Evolutionary conservation across 2,113 vertebrate genomes (phyloP).

Genomic region (Anoplopoma fimbria): DNA sequence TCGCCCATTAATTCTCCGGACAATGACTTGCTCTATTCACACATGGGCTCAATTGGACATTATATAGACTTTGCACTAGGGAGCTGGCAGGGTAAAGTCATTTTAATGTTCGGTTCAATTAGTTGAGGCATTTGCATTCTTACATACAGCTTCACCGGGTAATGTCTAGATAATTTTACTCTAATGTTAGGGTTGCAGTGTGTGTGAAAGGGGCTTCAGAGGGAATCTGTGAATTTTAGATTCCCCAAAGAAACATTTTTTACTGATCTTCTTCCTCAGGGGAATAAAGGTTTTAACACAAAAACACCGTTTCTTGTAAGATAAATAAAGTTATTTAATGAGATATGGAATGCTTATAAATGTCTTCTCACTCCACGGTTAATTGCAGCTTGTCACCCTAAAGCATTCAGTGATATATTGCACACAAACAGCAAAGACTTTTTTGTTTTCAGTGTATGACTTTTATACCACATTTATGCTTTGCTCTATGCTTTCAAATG

Average conservation of each 20-base stretch:
- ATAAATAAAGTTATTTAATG: conserved; percentile 84
- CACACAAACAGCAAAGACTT: conserved; percentile 44
- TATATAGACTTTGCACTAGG: neutral
- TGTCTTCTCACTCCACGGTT: conserved; percentile 75
- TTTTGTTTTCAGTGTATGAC: conserved; percentile 55
- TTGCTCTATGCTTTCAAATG: conserved; percentile 53
- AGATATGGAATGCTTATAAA: conserved; percentile 81
- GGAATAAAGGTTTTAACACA: conserved; percentile 19
- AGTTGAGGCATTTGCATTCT: neutral
- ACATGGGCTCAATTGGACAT: neutral
- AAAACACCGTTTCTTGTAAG: conserved; percentile 61
- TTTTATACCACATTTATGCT: conserved; percentile 58
- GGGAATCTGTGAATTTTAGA: conserved; percentile 53
- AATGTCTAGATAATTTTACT: neutral
- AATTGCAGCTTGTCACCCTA: conserved; percentile 84
- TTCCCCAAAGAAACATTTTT: conserved; percentile 19
- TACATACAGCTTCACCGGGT: neutral
- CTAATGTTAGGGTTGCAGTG: neutral
- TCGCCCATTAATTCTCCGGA: neutral
- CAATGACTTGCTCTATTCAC: neutral
- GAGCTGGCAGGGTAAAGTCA: neutral
- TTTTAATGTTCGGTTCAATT: neutral
- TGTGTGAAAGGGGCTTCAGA: neutral
- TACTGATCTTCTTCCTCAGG: conserved; percentile 17
- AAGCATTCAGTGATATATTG: conserved; percentile 80